These are phyloP conservation scores for Pimpla rufipes DNA, from an alignment of 2,888 invertebrate genomes.

Conservation along the genomic window DNA sequence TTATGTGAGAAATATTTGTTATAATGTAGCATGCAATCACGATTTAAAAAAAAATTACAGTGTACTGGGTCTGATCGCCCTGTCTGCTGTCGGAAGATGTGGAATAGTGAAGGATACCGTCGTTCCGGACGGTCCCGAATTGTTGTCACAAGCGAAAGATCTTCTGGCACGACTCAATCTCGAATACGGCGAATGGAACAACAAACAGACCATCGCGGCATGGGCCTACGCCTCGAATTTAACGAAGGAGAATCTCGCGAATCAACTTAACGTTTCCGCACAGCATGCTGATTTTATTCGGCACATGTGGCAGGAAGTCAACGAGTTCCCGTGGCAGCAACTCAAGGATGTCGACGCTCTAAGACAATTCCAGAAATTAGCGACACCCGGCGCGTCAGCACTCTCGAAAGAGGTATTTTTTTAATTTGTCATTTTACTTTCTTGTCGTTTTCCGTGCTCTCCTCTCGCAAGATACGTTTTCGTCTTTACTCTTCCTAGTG, in stretches of 20 bases:
- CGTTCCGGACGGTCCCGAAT: conserved; percentile 58
- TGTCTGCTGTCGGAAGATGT: conserved; percentile 47
- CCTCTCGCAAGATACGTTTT: too few species aligned
- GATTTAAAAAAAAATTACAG: conserved; percentile 13
- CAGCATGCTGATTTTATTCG: conserved; percentile 87
- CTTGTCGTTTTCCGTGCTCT: too few species aligned
- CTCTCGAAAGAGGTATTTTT: conserved; percentile 88
- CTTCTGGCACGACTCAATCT: conserved; percentile 89
- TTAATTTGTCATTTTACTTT: background rate
- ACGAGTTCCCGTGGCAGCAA: conserved; percentile 90
- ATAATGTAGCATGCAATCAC: too few species aligned
- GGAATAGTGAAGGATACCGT: conserved; percentile 24
- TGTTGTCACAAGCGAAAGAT: conserved; percentile 87
- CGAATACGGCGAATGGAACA: conserved; percentile 87
- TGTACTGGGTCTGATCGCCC: conserved; percentile 48
- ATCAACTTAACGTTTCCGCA: conserved; percentile 85
- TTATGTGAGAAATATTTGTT: too few species aligned
- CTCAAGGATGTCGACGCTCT: conserved; percentile 90
- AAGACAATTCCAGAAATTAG: conserved; percentile 92
- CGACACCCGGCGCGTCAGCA: conserved; percentile 91
- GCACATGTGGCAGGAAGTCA: conserved; percentile 89
- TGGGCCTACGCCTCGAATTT: conserved; percentile 93
- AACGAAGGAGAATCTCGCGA: conserved; percentile 90
- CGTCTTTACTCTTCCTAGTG: too few species aligned
- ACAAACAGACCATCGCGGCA: conserved; percentile 88